Evolutionary conservation across 1,140 invertebrate genomes (phyloP), one percentile per base, ranked within the genome.

Genomic region (Drosophila sp.): DNA sequence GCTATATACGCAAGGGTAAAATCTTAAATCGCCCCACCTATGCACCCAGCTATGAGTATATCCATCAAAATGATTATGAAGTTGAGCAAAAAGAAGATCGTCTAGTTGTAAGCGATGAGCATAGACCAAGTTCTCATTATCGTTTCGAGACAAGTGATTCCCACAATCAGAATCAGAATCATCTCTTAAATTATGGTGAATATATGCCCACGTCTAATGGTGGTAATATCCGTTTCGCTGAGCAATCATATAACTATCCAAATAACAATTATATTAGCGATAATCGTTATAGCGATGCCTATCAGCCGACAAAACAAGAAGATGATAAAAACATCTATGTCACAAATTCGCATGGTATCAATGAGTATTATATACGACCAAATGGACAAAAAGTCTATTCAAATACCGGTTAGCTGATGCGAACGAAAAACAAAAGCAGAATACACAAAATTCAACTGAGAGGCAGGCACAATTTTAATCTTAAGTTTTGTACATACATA

Each of bases 301-400:
- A 89, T 56, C 84, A 83, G 44, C 40, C 72, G 5, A 76, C 72
- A 2, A 72, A 74, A 4, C 75, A 80, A 5, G 81, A 91, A 33
- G 78, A 85, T 40, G 76, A 90, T 61, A 82, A 85, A 29, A 92
- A 92, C 64, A 89, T 92, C 4, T 92, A 92, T 66, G 81, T 92
- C 4, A 92, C 80, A 30, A 92, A 92, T 73, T 75, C 83, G 6
- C 74, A 91, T 35, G 91, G 91, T 1, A 63, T 90, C 3, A 90
- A 90, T 0, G 91, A 91, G 61, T 91, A 92, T 60, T 92, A 90
- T 8, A 82, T 92, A 23, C 79, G 79, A 5, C 87, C 90, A 6
- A 76, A 91, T 69, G 91, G 91, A 2, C 71, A 79, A 1, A 92
- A 92, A 41, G 76, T 92, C 2, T 92, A 91, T 70, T 65, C 91